These are phyloP conservation scores for Sipha flava DNA, from an alignment of 1,140 invertebrate species.

Conservation along the genomic window DNA sequence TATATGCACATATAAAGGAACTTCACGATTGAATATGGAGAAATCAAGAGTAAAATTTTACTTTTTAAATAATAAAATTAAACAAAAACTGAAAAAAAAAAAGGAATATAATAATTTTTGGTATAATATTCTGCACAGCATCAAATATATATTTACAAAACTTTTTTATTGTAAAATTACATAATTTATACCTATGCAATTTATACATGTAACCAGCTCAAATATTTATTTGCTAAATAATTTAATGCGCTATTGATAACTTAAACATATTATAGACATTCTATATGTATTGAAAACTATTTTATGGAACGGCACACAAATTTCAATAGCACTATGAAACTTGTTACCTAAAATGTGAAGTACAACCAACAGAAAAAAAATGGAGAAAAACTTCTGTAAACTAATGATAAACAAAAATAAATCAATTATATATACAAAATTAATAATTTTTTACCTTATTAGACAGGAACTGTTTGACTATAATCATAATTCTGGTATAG, in stretches of 20 bases:
- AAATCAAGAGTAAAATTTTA: background rate
- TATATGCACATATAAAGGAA: background rate
- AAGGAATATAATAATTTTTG: too few relatives aligned
- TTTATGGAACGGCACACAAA: background rate
- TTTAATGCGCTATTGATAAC: background rate
- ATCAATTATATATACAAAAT: background rate
- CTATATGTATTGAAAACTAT: background rate
- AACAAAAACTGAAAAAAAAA: background rate
- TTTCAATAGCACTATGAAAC: background rate
- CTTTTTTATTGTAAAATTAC: background rate
- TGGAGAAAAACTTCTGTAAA: background rate
- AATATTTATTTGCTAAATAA: background rate
- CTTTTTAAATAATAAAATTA: background rate
- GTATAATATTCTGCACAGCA: background rate
- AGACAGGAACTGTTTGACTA: constrained; percentile 29
- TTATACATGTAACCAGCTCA: background rate
- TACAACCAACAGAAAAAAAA: background rate
- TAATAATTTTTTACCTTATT: background rate
- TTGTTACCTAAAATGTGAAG: background rate
- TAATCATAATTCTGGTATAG: constrained; percentile 28
- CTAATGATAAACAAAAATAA: background rate
- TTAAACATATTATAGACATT: background rate
- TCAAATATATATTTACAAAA: background rate
- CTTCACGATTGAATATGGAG: background rate
- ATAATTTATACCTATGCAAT: too few relatives aligned